Conservation (phyloP, 2,888 invertebrate species). For the Brachypalpus laphriformis region DNA sequence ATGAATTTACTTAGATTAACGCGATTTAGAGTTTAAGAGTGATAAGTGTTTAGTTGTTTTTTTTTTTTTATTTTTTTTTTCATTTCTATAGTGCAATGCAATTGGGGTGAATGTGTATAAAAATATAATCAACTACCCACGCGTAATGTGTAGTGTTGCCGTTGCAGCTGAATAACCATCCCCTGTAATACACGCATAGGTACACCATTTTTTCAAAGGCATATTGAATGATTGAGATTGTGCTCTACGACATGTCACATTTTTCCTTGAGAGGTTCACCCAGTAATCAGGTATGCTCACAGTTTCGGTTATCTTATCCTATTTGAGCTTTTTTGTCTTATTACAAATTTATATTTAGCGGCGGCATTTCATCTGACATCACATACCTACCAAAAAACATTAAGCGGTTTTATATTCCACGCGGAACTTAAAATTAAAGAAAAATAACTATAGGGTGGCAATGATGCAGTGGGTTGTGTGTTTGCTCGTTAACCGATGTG, state of each 20-base stretch:
- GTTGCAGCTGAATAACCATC: neutral
- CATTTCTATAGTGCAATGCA: conserved; percentile 8
- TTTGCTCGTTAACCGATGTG: too few species aligned
- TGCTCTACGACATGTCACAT: conserved; percentile 85
- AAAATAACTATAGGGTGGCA: too few species aligned
- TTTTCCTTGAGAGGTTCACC: conserved; percentile 87
- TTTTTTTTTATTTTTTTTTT: neutral
- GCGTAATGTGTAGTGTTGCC: conserved; percentile 13
- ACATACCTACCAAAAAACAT: too few species aligned
- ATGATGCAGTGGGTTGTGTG: too few species aligned
- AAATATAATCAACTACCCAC: conserved; percentile 7
- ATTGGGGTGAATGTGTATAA: conserved; percentile 13
- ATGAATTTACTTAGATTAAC: conserved; percentile 22
- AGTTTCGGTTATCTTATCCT: neutral
- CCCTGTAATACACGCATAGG: neutral
- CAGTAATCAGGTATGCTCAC: conserved; percentile 85
- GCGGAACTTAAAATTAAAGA: too few species aligned
- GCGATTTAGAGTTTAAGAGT: conserved; percentile 15
- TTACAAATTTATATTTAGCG: conserved; percentile 8
- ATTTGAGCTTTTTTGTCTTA: too few species aligned
- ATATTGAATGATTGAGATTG: conserved; percentile 76
- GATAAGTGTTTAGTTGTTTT: conserved; percentile 5
- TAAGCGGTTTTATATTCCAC: too few species aligned
- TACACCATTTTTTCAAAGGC: conserved; percentile 12
- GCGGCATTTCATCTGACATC: conserved; percentile 14